These are phyloP conservation scores for Charanyca ferruginea DNA, from an alignment of 2,888 invertebrate species.

Conservation along the genomic window DNA sequence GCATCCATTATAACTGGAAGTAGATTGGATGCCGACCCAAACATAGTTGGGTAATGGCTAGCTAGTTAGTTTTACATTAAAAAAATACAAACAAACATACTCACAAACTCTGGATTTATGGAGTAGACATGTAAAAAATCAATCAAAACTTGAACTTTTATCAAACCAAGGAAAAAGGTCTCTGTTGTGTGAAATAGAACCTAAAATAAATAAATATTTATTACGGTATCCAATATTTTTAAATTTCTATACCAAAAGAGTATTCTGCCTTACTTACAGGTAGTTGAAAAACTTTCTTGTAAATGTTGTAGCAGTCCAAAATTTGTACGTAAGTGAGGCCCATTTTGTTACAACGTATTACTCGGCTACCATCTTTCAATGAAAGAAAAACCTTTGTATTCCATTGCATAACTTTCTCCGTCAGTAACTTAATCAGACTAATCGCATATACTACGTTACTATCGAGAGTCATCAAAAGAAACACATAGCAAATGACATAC, in stretches of 20 bases:
- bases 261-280: slow-evolving; percentile 34
- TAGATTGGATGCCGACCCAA: too few species aligned
- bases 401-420: slow-evolving; percentile 38
- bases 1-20: too few species aligned
- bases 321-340: slow-evolving; percentile 25
- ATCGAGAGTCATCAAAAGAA: slow-evolving; percentile 21
- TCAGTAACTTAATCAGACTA: slow-evolving; percentile 40
- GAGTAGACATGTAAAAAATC: slow-evolving; percentile 27
- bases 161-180: slow-evolving; percentile 18
- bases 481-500: neutral
- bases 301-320: slow-evolving; percentile 36
- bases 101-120: slow-evolving; percentile 25
- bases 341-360: slow-evolving; percentile 26
- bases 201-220: slow-evolving; percentile 9
- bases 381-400: slow-evolving; percentile 21
- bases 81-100: slow-evolving; percentile 9
- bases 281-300: slow-evolving; percentile 26
- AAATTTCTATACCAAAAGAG: too few species aligned
- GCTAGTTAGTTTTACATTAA: too few species aligned
- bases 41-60: too few species aligned
- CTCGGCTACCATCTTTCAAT: neutral
- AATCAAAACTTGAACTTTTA: slow-evolving; percentile 36
- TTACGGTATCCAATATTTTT: neutral
- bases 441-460: slow-evolving; percentile 36
- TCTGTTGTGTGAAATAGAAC: slow-evolving; percentile 30